These are phyloP conservation scores for Corvus hawaiiensis DNA, from an alignment of 2,113 vertebrate species.

Conservation along the genomic window DNA sequence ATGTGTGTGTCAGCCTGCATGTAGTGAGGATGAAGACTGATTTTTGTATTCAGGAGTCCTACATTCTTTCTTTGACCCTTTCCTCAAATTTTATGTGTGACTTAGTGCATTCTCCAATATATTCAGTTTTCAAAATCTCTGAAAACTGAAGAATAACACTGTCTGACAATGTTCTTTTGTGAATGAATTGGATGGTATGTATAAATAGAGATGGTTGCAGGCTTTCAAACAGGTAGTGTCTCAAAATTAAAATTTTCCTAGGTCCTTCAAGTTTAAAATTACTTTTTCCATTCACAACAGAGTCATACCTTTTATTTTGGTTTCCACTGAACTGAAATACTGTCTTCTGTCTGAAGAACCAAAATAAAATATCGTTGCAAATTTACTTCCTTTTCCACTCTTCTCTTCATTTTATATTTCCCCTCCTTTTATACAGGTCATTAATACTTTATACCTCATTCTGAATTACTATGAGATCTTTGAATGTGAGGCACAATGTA, in stretches of 20 bases:
- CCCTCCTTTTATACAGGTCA: not conserved
- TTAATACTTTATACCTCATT: slow-evolving; percentile 25
- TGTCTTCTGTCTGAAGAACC: not conserved
- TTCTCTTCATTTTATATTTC: slow-evolving; percentile 30
- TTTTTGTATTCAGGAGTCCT: not conserved
- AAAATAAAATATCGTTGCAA: not conserved
- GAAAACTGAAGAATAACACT: not conserved
- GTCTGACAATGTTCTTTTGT: not conserved
- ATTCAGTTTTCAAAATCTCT: not conserved
- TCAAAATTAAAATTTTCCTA: not conserved
- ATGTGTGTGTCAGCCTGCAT: not conserved
- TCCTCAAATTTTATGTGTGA: not conserved
- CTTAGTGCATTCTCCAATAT: not conserved
- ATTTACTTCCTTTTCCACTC: not conserved
- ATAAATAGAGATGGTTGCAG: not conserved
- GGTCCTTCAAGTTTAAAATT: not conserved
- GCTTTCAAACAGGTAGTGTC: not conserved
- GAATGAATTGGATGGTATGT: not conserved
- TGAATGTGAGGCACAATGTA: slow-evolving; percentile 26
- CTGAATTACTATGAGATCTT: slow-evolving; percentile 22
- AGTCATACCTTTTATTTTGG: not conserved
- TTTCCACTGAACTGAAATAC: not conserved
- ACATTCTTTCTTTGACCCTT: not conserved
- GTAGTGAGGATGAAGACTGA: not conserved
- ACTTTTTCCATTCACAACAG: not conserved